phyloP scores from a whole-genome alignment of 2,888 invertebrate genomes.

The Nymphalis urticae region DNA sequence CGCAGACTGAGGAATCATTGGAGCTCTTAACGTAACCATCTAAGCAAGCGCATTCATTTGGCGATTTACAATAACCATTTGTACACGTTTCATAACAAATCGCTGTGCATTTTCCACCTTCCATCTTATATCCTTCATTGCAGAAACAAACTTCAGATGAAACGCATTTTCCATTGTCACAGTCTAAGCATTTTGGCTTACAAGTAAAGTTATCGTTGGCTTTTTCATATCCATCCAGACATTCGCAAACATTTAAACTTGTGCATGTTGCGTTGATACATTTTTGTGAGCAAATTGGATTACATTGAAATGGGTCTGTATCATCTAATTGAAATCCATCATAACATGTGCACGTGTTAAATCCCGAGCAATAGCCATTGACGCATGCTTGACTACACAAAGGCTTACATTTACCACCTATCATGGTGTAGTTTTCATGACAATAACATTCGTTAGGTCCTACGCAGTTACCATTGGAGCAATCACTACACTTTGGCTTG shows the following conservation, averaged over 20 bases:
- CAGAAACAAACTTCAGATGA: conserved; percentile 31
- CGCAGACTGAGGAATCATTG: conserved; percentile 44
- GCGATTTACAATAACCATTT: conserved; percentile 54
- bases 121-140: conserved; percentile 34
- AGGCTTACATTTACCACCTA: conserved; percentile 44
- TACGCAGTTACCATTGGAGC: conserved; percentile 51
- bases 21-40: conserved; percentile 47
- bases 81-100: conserved; percentile 55
- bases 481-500: conserved; percentile 43
- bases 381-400: conserved; percentile 41
- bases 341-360: conserved; percentile 46
- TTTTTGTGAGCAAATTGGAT: conserved; percentile 44
- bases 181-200: conserved; percentile 48
- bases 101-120: conserved; percentile 51
- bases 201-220: conserved; percentile 47
- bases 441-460: conserved; percentile 45
- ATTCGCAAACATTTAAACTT: conserved; percentile 48
- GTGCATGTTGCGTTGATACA: conserved; percentile 50
- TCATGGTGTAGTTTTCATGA: conserved; percentile 42
- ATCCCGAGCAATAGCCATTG: conserved; percentile 49
- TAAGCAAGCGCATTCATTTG: conserved; percentile 57
- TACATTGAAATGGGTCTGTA: conserved; percentile 38
- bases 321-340: conserved; percentile 34
- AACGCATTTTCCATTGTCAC: conserved; percentile 37
- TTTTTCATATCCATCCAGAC: conserved; percentile 44